Evolutionary conservation across 2,113 vertebrate genomes (phyloP).

Genomic region (Strix uralensis): DNA sequence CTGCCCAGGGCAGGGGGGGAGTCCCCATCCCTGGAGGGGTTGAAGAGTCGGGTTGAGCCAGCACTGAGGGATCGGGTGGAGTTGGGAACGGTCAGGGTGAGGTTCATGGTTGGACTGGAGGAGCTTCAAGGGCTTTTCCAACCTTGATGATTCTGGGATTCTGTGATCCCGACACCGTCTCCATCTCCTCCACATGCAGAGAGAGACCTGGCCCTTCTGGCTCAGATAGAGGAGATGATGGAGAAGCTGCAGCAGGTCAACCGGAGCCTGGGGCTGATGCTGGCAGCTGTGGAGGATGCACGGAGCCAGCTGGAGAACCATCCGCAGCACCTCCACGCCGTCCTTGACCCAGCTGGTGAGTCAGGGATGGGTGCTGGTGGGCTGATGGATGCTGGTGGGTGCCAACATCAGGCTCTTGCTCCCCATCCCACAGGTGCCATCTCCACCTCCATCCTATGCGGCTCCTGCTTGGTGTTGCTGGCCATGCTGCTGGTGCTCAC

Average conservation of each 20-base stretch:
- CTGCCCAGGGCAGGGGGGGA: too few species aligned
- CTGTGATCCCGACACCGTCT: fast-evolving
- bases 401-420: neutral
- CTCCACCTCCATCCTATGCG: slow-evolving; percentile 72
- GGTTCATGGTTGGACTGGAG: too few species aligned
- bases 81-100: too few species aligned
- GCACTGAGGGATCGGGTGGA: too few species aligned
- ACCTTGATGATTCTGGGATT: too few species aligned
- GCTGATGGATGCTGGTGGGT: fast-evolving
- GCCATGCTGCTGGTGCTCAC: slow-evolving; percentile 66
- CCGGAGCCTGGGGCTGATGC: slow-evolving; percentile 73
- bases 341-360: slow-evolving; percentile 76
- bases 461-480: slow-evolving; percentile 71
- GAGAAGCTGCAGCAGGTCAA: slow-evolving; percentile 80
- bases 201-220: slow-evolving; percentile 68
- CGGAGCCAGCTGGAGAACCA: slow-evolving; percentile 67
- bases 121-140: too few species aligned
- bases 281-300: slow-evolving; percentile 71
- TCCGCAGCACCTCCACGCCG: slow-evolving; percentile 70
- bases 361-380: neutral
- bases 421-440: neutral
- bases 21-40: too few species aligned
- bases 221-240: slow-evolving; percentile 74
- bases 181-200: slow-evolving; percentile 27
- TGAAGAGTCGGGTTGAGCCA: too few species aligned